phyloP scores from a whole-genome alignment of 2,113 vertebrate genomes.

The Archilochus colubris region DNA sequence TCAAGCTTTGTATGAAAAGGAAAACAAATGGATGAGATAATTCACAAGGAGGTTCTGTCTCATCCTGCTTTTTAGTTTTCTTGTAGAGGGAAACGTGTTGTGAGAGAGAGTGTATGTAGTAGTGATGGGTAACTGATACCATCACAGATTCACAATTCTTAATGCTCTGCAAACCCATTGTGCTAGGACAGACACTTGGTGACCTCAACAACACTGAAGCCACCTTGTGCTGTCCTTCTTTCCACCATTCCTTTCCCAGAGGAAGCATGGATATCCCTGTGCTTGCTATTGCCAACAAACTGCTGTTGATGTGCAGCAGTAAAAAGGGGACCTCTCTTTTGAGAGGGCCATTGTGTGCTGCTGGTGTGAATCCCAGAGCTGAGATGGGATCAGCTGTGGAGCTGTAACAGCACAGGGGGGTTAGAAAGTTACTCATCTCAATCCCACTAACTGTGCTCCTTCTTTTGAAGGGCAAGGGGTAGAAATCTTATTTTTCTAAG shows the following conservation, averaged over 20 bases:
- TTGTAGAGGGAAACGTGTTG: not conserved
- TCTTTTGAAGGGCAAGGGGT: not conserved
- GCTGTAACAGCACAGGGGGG: not conserved
- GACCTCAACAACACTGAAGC: not conserved
- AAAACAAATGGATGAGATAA: constrained; percentile 31
- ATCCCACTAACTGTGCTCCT: not conserved
- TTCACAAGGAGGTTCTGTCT: not conserved
- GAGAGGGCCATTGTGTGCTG: not conserved
- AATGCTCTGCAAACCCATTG: not conserved
- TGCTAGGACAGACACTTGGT: not conserved
- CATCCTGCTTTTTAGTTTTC: not conserved
- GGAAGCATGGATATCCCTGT: not conserved
- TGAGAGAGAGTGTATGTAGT: not conserved
- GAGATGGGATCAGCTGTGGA: not conserved
- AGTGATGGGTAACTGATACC: not conserved
- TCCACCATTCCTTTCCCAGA: not conserved
- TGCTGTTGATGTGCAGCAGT: not conserved
- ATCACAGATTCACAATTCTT: not conserved
- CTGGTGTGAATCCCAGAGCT: not conserved
- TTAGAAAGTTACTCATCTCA: not conserved
- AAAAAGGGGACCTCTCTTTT: not conserved
- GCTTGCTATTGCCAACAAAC: not conserved
- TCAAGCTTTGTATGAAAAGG: constrained; percentile 8
- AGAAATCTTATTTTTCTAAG: not conserved
- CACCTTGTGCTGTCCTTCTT: not conserved